Evolutionary conservation across 1,140 invertebrate genomes (phyloP), one percentile per base, ranked within the genome.

Genomic region (Phthorimaea operculella): DNA sequence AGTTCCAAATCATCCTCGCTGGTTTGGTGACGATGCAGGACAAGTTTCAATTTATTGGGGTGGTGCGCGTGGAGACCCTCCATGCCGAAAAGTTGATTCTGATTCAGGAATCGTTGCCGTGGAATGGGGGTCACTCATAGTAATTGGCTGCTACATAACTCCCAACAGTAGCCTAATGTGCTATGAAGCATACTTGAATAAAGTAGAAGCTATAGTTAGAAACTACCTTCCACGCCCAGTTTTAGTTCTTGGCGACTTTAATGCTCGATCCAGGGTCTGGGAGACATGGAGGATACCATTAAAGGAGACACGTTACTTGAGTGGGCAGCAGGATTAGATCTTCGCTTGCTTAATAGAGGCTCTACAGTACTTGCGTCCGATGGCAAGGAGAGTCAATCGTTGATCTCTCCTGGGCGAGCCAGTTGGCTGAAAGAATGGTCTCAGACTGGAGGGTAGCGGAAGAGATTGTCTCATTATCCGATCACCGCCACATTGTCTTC

Each of bases 401-500:
- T 0, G 74, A 79, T 18, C n/a, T 79, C 0, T 59, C 72, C 4
- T 59, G 62, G 33, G 62, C 62, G 0, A 64, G 54, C 34, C 62
- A 54, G 0, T 15, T 57, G 0, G 51, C 54, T 15, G 56, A 48
- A 0, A 56, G 39, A 0, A 15, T 60, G n/a, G 17, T 70, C 0
- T 21, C 16, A 2, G 54, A 49, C 0, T 76, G 72, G 72, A 36
- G 60, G n/a, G 68, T 78, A 1, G 58, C 60, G 7, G 62, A 72
- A 36, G 63, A 70, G 0, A 33, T 64, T 17, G 64, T 60, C n/a
- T 70, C 72, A 0, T 58, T 66, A 0, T 77, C 73, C 9, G 70
- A 80, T 44, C 70, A 78, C 45, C 65, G 64, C 14, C 63, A 72
- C 49, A 75, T 80, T 9, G 36, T 33, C n/a, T 61, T 64, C 36